Evolutionary conservation across 2,797 vertebrate species (phyloP), one percentile per base, ranked within the genome.

Genomic region (Myioborus miniatus): DNA sequence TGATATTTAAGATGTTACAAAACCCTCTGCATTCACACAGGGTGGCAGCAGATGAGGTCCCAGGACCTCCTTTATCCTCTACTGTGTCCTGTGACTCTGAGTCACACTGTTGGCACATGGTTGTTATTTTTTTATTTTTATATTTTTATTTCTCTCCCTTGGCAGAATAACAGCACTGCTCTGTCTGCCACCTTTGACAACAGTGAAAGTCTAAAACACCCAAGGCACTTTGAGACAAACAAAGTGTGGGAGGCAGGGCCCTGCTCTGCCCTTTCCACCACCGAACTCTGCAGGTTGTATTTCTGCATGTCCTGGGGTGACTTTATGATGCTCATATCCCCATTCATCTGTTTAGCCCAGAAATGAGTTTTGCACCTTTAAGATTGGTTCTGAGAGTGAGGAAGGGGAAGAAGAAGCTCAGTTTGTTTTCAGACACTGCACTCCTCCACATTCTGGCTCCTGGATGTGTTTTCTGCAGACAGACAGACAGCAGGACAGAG

Each of bases 141-240:
- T 87, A 74, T 80, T 90, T 87, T 52, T 74, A 5, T 84, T 87
- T 76, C 75, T 92, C 77, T 90, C 64, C 59, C 53, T 80, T 2
- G 6, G 78, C 87, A 91, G 22, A 91, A 68, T 43, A 90, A 87
- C 76, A 91, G 30, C 79, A 53, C 79, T 85, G 82, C 37, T 76
- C 82, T 75, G 90, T 90, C 90, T 96, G 78, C 82, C 95, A 93
- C 96, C 92, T 95, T 60, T 71, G 47, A 88, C 83, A 94, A 22
- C 71, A 87, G 64, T 0, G 7, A 41, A 80, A 90, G 47, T 43
- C 80, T 63, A 44, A 91, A 96, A 24, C 81, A 90, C 89, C 84
- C 49, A 34, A 68, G 68, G 64, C 81, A 80, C 71, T 96, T 83
- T 56, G 75, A 87, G 83, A 71, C 39, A 80, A 95, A 84, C 74